Evolutionary conservation across 2,797 vertebrate species (phyloP).

Genomic region (Cuniculus paca): DNA sequence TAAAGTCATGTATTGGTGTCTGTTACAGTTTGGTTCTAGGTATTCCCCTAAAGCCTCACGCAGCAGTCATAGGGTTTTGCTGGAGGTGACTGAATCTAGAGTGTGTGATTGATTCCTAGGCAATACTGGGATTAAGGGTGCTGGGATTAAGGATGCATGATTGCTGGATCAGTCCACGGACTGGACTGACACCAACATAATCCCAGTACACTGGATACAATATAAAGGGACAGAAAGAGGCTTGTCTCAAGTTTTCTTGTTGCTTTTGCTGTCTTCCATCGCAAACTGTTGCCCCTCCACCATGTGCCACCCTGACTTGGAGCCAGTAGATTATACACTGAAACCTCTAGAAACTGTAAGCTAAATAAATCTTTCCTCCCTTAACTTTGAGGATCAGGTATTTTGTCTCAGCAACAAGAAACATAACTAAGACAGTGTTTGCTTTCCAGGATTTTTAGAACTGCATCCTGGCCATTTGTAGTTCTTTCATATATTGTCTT

Average conservation of each 20-base stretch:
- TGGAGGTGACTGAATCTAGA: neutral
- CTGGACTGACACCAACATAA: neutral
- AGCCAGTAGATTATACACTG: neutral
- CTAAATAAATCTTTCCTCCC: neutral
- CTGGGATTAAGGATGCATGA: no score
- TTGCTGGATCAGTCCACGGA: neutral
- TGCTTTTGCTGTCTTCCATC: neutral
- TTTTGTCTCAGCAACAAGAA: neutral
- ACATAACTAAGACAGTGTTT: neutral
- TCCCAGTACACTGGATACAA: neutral
- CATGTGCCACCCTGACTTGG: neutral
- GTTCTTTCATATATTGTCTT: neutral
- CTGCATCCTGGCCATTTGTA: neutral
- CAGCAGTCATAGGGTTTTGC: neutral
- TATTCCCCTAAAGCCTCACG: neutral
- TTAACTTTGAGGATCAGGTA: neutral
- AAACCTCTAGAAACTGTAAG: neutral
- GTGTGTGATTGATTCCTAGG: neutral
- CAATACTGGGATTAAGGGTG: neutral
- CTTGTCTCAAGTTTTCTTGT: neutral
- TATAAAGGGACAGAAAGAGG: neutral
- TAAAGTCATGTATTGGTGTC: neutral
- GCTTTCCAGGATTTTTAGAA: neutral
- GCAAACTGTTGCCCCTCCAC: neutral
- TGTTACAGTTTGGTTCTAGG: neutral